Evolutionary conservation across 2,113 vertebrate species (phyloP), one percentile per base, ranked within the genome.

Genomic region (Peucedramus taeniatus): DNA sequence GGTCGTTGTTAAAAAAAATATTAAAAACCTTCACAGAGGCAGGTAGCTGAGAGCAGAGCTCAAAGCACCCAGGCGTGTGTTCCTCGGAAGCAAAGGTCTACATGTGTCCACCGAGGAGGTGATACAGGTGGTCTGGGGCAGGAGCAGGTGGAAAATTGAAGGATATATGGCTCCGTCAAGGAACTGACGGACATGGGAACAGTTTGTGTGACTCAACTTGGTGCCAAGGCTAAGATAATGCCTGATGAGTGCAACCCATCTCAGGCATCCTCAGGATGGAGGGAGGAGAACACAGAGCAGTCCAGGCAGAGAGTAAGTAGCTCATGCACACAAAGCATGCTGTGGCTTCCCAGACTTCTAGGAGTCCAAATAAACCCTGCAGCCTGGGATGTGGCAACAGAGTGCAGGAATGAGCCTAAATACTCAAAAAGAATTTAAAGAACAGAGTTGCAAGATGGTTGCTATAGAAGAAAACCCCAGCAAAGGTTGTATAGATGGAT

Each of bases 161-260:
- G 56, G 27, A 11, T 49, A 11, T 13, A 22, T 11, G 28, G 40
- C 35, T 70, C 57, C 51, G 44, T 3, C 0, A 1, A 63, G 47
- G 51, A 83, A 21, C 31, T 80, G 66, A 83, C 69, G 50, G 45
- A 61, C 50, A 13, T 5, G 17, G 42, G 56, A 75, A 75, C 21
- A 35, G 8, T 65, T 45, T 37, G 3, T 65, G 54, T 54, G 56
- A 24, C 50, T 50, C 15, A 63, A 10, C 5, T 8, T 4, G 28
- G 11, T 50, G 40, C 22, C 50, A 61, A 54, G 45, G 51, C 40
- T 56, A 6, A 54, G 56, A 12, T 37, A 59, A 54, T 23, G 28
- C 39, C 69, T 49, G 31, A n/a, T 28, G 53, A 59, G 26, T 21
- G 7, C 39, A 53, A 63, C 6, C 44, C 14, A 39, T 20, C 66